A percentile compares a stretch with the other conserved stretches of the same genome.
Conservation (phyloP, 2,113 vertebrate species). For the Sphyrna mokarran region DNA sequence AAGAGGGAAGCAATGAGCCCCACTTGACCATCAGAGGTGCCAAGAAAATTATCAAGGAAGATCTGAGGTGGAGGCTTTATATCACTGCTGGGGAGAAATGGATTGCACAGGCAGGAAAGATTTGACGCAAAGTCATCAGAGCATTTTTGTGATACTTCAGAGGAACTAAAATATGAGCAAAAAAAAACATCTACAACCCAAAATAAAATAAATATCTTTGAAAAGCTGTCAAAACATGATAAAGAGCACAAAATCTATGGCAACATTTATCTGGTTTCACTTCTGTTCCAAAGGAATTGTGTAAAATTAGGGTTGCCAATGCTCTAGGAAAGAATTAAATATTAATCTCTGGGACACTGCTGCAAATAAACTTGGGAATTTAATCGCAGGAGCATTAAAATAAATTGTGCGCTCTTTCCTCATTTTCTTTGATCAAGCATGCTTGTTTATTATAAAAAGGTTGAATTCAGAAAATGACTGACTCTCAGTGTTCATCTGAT, state of each 20-base stretch:
- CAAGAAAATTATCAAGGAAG: not conserved
- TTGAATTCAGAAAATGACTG: not conserved
- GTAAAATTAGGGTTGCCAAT: not conserved
- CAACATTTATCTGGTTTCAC: not conserved
- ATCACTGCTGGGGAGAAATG: not conserved
- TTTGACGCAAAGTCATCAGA: not conserved
- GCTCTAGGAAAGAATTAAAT: constrained; percentile 5
- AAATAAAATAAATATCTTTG: not conserved
- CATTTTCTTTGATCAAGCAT: not conserved
- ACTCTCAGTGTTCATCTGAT: not conserved
- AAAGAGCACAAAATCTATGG: not conserved
- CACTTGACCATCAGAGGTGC: not conserved
- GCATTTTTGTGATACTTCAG: not conserved
- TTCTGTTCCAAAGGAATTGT: not conserved
- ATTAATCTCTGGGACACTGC: not conserved
- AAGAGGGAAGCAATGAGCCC: not conserved
- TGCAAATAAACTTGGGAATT: not conserved
- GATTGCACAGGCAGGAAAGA: not conserved
- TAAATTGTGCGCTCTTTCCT: not conserved
- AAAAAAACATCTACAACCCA: not conserved
- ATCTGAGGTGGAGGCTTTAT: not conserved
- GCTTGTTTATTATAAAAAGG: not conserved
- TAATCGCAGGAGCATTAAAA: not conserved
- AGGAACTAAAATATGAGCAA: not conserved
- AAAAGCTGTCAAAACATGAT: constrained; percentile 3